These are phyloP conservation scores for Oligia latruncula DNA, from an alignment of 2,888 invertebrate genomes.

Conservation along the genomic window DNA sequence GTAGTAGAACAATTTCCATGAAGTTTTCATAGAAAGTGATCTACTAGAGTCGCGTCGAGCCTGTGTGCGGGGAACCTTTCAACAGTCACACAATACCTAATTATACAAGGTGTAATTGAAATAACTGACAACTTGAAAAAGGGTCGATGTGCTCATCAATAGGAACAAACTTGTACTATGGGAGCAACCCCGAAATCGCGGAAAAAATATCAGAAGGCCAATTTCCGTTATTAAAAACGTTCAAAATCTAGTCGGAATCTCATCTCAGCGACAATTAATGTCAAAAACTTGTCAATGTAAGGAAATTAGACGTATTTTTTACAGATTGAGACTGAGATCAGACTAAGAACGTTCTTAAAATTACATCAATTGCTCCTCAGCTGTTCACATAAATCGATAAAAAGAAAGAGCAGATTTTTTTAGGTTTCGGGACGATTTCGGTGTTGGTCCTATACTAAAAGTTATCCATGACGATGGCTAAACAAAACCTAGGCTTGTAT, in stretches of 20 bases:
- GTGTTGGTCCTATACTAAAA: not conserved
- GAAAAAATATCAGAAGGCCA: not conserved
- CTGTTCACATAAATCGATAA: not conserved
- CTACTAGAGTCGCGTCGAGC: not conserved
- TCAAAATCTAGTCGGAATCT: not conserved
- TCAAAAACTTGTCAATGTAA: too few relatives aligned
- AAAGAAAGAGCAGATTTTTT: not conserved
- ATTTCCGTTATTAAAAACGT: too few relatives aligned
- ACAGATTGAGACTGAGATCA: too few relatives aligned
- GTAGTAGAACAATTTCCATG: not conserved
- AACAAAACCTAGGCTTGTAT: not conserved
- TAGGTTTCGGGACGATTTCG: too few relatives aligned
- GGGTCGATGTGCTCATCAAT: not conserved
- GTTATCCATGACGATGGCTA: too few relatives aligned
- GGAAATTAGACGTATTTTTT: too few relatives aligned
- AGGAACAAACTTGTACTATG: not conserved
- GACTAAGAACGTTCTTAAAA: too few relatives aligned
- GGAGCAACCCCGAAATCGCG: not conserved
- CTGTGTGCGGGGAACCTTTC: not conserved
- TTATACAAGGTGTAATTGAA: not conserved
- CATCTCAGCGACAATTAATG: too few relatives aligned
- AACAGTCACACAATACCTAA: slow-evolving; percentile 4
- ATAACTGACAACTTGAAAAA: not conserved
- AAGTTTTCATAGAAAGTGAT: not conserved
- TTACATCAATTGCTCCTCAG: too few relatives aligned